Evolutionary conservation across 2,888 invertebrate species (phyloP).

Genomic region (Drosophila yooni): DNA sequence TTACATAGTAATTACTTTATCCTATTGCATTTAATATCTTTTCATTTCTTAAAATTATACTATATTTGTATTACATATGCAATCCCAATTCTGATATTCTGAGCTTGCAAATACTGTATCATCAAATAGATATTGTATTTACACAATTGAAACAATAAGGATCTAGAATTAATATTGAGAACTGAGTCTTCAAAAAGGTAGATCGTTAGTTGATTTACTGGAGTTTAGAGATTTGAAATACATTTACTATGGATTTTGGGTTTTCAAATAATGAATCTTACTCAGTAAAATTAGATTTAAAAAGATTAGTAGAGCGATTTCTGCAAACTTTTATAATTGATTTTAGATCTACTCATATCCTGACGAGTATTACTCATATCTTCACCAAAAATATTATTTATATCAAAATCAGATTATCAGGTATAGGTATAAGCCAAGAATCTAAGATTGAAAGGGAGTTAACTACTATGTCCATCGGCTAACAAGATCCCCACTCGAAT

Average conservation of each 20-base stretch:
- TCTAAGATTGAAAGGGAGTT: rapidly evolving
- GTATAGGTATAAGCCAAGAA: neutral
- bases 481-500: neutral
- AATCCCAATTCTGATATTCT: neutral
- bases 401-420: neutral
- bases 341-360: neutral
- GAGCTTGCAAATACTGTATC: neutral
- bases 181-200: neutral
- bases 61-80: neutral
- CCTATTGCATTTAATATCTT: neutral
- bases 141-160: neutral
- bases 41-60: neutral
- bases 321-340: neutral
- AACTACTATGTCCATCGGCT: neutral
- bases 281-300: too few relatives aligned
- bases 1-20: neutral
- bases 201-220: neutral
- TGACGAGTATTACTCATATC: neutral
- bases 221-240: neutral
- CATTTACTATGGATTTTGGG: neutral
- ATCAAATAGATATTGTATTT: neutral
- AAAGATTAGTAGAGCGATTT: too few relatives aligned
- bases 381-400: too few relatives aligned
- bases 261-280: neutral
- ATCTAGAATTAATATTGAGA: neutral